Base-by-base conservation (phyloP, 1,140 invertebrate genomes). In the Drosophila oshimai region DNA sequence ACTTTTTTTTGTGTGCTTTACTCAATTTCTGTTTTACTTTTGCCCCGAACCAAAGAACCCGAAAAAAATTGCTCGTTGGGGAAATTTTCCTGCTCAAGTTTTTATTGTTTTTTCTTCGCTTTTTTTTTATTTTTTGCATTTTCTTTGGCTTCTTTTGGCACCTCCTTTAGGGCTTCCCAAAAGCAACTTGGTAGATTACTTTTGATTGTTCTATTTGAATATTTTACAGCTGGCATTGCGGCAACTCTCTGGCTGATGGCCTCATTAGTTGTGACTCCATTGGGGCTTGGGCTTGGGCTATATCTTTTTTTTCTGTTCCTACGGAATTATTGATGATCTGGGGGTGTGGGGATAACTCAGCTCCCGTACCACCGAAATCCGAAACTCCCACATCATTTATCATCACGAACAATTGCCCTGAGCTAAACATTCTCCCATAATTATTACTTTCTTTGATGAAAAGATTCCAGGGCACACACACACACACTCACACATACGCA, bases 51-150 rank as follows among this genome's bases (percentile, higher is more conserved):
- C 46, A 42, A 62, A 60, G 20, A 5, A 15, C n/a, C 7, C 7
- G 7, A 65, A 50, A 64, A 39, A 49, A 77, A 87, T 81, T 70
- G 76, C 76, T 87, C 81, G 83, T 87, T 87, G 83, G 81, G 76
- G 81, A 87, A 87, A 87, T 87, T 87, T 87, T 74, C 68, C 49
- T 62, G 67, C 51, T 47, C 46, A 77, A 87, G 31, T 86, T 86
- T 80, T 76, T 69, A 57, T 58, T 72, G 67, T 84, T 65, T 87
- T 26, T 26, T 6, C 46, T 31, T 37, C n/a, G 31, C 36, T 31
- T 24, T 26, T 20, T 15, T 28, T 15, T 45, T 29, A 29, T 44
- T 45, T 83, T 47, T 76, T 33, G 29, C 28, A 26, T 49, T 24
- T 22, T 17, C 31, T 42, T 49, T 50, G 17, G 57, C 67, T 74